phyloP scores from a whole-genome alignment of 1,140 invertebrate species.

The Caenorhabditis briggsae region DNA sequence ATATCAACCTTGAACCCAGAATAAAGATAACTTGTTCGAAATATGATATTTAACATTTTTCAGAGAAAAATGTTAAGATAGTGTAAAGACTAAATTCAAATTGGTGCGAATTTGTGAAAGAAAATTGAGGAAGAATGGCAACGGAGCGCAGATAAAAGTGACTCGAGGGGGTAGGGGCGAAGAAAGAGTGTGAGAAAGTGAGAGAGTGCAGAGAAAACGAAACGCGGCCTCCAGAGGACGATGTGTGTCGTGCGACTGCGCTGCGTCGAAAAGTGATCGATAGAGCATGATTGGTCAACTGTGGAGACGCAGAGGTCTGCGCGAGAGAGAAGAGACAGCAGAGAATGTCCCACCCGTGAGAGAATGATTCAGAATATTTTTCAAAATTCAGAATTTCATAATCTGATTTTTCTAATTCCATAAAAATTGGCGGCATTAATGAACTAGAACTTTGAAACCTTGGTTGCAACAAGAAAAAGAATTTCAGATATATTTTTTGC shows the following conservation, averaged over 20 bases:
- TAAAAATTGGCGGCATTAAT: no score
- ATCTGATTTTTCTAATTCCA: no score
- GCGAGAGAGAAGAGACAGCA: not conserved
- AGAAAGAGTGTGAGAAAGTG: not conserved
- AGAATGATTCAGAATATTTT: not conserved
- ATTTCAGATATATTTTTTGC: no score
- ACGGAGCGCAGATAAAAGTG: conserved; percentile 43
- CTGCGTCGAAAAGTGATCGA: not conserved
- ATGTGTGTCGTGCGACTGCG: not conserved
- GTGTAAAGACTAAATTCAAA: not conserved
- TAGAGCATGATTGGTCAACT: conserved; percentile 7
- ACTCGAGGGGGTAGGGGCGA: not conserved
- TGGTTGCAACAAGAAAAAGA: no score
- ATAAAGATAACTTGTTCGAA: no score
- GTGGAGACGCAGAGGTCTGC: conserved; percentile 7
- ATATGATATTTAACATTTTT: no score
- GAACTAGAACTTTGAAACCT: no score
- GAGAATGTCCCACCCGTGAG: not conserved
- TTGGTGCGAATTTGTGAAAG: not conserved
- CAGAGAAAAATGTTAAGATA: not conserved
- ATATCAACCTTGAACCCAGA: no score
- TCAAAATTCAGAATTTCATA: no score
- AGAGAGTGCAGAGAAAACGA: not conserved
- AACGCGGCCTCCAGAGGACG: not conserved
- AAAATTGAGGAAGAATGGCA: not conserved